These are phyloP conservation scores for Nomada flava DNA, from an alignment of 2,888 invertebrate genomes.

Conservation along the genomic window DNA sequence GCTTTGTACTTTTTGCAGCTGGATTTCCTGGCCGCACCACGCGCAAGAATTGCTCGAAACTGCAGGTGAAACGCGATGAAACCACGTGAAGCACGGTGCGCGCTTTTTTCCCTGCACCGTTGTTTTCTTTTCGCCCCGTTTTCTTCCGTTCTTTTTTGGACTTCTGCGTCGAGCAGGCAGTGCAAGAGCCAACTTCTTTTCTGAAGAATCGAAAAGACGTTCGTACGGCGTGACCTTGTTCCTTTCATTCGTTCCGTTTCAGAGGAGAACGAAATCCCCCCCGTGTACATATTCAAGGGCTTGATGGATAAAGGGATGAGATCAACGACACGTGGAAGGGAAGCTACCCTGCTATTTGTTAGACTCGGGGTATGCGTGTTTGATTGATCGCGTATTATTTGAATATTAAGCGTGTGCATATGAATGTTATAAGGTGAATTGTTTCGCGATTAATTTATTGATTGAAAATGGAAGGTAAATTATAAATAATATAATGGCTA, in stretches of 20 bases:
- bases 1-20: constrained; percentile 28
- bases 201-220: constrained; percentile 60
- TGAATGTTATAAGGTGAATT: not conserved
- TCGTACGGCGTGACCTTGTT: constrained; percentile 65
- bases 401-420: not conserved
- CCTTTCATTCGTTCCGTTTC: constrained; percentile 66
- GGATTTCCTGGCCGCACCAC: constrained; percentile 25
- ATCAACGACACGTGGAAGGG: constrained; percentile 56
- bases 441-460: not conserved
- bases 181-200: constrained; percentile 56
- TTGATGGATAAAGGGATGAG: constrained; percentile 49
- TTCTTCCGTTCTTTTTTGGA: constrained; percentile 25
- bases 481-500: no score
- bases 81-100: constrained; percentile 23
- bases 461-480: no score
- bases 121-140: constrained; percentile 28
- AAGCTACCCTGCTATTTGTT: constrained; percentile 36
- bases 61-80: constrained; percentile 43
- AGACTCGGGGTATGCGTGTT: not conserved
- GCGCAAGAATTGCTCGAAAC: constrained; percentile 37
- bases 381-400: constrained; percentile 22
- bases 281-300: constrained; percentile 45
- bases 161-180: constrained; percentile 24
- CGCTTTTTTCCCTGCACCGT: constrained; percentile 12
- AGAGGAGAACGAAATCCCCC: constrained; percentile 42